Evolutionary conservation across 2,888 invertebrate genomes (phyloP).

Genomic region (Eupithecia insigniata): DNA sequence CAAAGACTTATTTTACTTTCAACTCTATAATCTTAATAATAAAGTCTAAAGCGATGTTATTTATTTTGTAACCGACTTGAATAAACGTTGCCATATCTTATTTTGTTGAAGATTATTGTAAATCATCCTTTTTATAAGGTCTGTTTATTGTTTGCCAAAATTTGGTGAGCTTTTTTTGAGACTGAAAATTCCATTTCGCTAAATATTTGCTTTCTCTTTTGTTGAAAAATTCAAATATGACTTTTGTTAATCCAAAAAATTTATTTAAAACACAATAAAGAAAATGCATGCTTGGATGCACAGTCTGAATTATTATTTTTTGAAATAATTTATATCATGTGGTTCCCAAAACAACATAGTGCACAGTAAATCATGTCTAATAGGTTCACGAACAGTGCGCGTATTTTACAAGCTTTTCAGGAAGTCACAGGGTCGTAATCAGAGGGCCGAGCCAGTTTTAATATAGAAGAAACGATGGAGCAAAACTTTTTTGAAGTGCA

Average conservation of each 20-base stretch:
- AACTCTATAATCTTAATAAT: slow-evolving; percentile 13
- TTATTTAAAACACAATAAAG: not conserved
- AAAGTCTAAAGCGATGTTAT: slow-evolving; percentile 24
- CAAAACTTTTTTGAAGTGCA: not conserved
- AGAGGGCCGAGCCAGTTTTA: not conserved
- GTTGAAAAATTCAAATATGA: not conserved
- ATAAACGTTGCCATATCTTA: slow-evolving; percentile 35
- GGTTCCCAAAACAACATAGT: slow-evolving; percentile 13
- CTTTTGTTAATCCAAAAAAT: not conserved
- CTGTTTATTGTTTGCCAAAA: slow-evolving; percentile 12
- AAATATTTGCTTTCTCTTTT: not conserved
- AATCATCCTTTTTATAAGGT: slow-evolving; percentile 31
- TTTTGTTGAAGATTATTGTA: slow-evolving; percentile 35
- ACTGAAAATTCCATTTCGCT: not conserved
- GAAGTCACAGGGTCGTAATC: not conserved
- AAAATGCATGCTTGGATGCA: not conserved
- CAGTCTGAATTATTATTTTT: slow-evolving; percentile 5
- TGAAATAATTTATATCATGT: slow-evolving; percentile 16
- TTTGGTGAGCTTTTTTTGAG: not conserved
- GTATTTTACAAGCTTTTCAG: slow-evolving; percentile 17
- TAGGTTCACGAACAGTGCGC: slow-evolving; percentile 12
- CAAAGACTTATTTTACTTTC: slow-evolving; percentile 25
- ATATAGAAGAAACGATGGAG: not conserved
- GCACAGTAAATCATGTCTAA: slow-evolving; percentile 19
- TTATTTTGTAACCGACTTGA: slow-evolving; percentile 18